A percentile compares a stretch with the other conserved stretches of the same genome.
These are phyloP conservation scores for Sinosuthora webbiana DNA, from an alignment of 2,113 vertebrate genomes.

Conservation along the genomic window DNA sequence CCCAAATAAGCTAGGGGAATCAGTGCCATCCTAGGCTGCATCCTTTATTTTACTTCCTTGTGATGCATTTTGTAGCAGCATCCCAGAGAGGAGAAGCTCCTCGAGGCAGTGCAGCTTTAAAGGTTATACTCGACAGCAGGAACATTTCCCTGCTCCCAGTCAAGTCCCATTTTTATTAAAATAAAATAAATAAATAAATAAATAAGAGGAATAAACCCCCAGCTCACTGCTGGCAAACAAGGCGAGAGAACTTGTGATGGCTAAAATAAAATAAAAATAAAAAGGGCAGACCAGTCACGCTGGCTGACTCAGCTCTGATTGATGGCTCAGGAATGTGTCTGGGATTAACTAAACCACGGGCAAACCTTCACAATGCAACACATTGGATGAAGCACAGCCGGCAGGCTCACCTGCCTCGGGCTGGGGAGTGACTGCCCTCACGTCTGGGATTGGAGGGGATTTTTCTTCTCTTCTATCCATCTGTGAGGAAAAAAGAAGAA, in stretches of 20 bases:
- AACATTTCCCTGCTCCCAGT: neutral
- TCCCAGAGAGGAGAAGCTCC: neutral
- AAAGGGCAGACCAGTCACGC: constrained; percentile 5
- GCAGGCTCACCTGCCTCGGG: constrained; percentile 14
- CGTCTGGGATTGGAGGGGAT: neutral
- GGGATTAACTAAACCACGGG: constrained; percentile 10
- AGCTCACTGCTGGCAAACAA: neutral
- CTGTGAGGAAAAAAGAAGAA: neutral
- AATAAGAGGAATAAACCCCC: neutral
- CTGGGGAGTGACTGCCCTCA: neutral
- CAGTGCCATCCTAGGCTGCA: neutral
- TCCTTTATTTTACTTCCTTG: neutral
- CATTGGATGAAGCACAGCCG: neutral
- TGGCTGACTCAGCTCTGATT: constrained; percentile 56
- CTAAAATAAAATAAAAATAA: neutral
- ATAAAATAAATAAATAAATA: too few species aligned
- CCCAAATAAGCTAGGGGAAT: neutral
- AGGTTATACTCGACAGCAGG: neutral
- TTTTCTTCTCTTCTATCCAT: neutral
- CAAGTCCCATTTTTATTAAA: neutral
- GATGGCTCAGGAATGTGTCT: constrained; percentile 55
- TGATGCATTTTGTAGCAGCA: neutral
- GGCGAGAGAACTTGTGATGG: constrained; percentile 24
- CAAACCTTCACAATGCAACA: neutral
- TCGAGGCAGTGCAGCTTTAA: neutral